phyloP scores from a whole-genome alignment of 2,113 vertebrate species.

The Anarrhichthys ocellatus region DNA sequence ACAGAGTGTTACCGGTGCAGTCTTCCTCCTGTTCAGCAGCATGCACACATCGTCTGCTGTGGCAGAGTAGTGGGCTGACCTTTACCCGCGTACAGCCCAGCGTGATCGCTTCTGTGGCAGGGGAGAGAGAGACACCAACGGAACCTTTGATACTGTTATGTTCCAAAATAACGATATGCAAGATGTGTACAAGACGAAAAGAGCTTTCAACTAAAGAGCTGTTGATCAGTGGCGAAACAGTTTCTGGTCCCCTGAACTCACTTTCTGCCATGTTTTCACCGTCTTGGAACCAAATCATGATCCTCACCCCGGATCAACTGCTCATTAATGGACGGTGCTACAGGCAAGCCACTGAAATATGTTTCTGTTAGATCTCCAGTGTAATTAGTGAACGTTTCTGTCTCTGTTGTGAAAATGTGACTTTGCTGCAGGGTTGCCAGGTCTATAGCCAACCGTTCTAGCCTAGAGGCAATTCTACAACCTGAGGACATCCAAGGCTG shows the following conservation, averaged over 20 bases:
- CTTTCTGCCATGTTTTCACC: background rate
- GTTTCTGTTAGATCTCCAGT: background rate
- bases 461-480: background rate
- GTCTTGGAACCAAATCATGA: background rate
- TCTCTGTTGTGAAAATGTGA: background rate
- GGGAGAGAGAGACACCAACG: background rate
- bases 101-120: background rate
- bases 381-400: background rate
- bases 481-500: background rate
- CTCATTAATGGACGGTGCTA: background rate
- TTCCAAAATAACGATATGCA: background rate
- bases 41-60: background rate
- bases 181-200: background rate
- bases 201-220: background rate
- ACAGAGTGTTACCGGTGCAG: slow-evolving; percentile 8
- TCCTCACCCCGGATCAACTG: background rate
- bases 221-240: too few species aligned
- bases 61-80: slow-evolving; percentile 11
- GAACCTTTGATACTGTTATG: background rate
- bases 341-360: background rate
- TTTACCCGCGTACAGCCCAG: slow-evolving; percentile 16
- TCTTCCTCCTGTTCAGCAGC: background rate
- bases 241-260: background rate
- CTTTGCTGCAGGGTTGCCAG: slow-evolving; percentile 19
- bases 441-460: background rate